Conservation (phyloP, 2,113 vertebrate species). For the Boleophthalmus pectinirostris region DNA sequence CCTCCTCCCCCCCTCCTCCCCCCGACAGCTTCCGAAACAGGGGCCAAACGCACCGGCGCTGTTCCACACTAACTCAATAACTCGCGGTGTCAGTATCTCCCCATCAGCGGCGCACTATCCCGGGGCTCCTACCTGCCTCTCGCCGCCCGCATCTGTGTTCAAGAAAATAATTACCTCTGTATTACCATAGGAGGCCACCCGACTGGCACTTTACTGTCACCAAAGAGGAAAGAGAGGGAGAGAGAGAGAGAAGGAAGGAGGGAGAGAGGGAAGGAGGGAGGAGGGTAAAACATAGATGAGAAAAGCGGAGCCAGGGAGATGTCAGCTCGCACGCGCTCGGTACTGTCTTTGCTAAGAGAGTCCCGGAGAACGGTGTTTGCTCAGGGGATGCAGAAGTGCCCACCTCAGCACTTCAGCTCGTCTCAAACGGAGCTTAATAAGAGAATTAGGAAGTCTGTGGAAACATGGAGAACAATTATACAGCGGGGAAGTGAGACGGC, state of each 20-base stretch:
- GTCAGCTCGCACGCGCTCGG: background rate
- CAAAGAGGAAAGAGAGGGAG: slow-evolving; percentile 11
- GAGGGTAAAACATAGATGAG: slow-evolving; percentile 58
- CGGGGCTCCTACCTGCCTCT: slow-evolving; percentile 46
- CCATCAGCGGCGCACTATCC: slow-evolving; percentile 24
- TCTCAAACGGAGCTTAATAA: background rate
- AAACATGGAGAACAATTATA: slow-evolving; percentile 6
- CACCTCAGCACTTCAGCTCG: background rate
- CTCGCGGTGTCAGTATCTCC: slow-evolving; percentile 49
- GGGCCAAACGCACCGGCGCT: background rate
- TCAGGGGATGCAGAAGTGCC: background rate
- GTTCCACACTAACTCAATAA: slow-evolving; percentile 28
- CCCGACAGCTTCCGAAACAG: slow-evolving; percentile 1
- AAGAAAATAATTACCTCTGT: slow-evolving; percentile 67
- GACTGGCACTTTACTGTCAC: slow-evolving; percentile 67
- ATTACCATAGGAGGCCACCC: slow-evolving; percentile 70
- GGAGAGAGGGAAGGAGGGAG: slow-evolving; percentile 7
- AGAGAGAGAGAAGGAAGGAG: background rate
- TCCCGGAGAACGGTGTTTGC: background rate
- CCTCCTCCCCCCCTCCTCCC: background rate
- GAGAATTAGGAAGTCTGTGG: background rate
- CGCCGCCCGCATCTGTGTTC: slow-evolving; percentile 37
- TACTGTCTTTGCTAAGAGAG: background rate
- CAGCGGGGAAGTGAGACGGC: background rate
- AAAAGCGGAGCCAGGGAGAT: slow-evolving; percentile 51